Percentiles rank a stretch among this genome's conserved stretches.
phyloP scores from a whole-genome alignment of 2,113 vertebrate genomes.

The Seriola rivoliana region DNA sequence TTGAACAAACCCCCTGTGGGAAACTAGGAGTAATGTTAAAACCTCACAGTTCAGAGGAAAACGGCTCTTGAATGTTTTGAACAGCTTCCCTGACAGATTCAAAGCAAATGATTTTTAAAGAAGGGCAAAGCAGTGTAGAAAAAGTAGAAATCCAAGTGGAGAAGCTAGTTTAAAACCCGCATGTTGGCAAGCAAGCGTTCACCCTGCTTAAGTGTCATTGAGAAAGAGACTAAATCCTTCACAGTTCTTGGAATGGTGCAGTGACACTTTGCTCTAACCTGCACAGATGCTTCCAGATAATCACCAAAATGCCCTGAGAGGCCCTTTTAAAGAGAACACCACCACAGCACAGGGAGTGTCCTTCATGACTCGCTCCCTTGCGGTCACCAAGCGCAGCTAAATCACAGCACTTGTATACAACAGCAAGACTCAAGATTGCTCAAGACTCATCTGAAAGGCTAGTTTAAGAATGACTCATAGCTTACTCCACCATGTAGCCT shows the following conservation, averaged over 20 bases:
- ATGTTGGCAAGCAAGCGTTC: neutral
- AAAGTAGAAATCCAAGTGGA: neutral
- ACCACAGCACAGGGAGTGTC: neutral
- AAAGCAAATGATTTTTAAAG: slow-evolving; percentile 1
- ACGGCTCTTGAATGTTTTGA: slow-evolving; percentile 2
- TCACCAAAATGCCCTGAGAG: neutral
- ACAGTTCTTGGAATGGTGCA: neutral
- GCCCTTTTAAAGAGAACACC: slow-evolving; percentile 13
- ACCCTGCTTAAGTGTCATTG: neutral
- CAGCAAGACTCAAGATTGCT: slow-evolving; percentile 27
- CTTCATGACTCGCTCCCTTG: slow-evolving; percentile 10
- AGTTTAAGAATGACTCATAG: slow-evolving; percentile 62
- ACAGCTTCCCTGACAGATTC: neutral
- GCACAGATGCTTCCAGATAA: slow-evolving; percentile 4
- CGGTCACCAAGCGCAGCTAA: slow-evolving; percentile 9
- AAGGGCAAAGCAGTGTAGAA: neutral
- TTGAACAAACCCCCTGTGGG: neutral
- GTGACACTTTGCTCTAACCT: slow-evolving; percentile 3
- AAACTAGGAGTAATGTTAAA: slow-evolving; percentile 11
- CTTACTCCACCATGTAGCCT: slow-evolving; percentile 61
- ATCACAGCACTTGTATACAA: slow-evolving; percentile 15
- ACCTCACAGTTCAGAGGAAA: slow-evolving; percentile 1
- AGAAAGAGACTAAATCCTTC: slow-evolving; percentile 6
- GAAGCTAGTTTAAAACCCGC: neutral
- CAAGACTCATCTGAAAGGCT: slow-evolving; percentile 52